phyloP scores from a whole-genome alignment of 2,888 invertebrate genomes.

The Muscina levida region DNA sequence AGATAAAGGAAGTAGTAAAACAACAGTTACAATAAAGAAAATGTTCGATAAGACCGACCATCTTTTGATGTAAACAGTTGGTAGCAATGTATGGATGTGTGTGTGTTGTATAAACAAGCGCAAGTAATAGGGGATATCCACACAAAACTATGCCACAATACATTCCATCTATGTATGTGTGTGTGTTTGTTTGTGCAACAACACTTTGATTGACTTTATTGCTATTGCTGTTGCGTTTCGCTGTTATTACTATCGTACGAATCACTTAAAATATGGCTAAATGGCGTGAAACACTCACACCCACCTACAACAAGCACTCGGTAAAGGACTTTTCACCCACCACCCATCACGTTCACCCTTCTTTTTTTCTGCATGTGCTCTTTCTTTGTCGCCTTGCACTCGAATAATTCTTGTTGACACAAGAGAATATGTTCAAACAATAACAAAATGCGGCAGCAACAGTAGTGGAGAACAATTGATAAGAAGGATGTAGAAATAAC shows the following conservation, averaged over 20 bases:
- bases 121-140: too few species aligned
- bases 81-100: too few species aligned
- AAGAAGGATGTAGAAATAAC: not conserved
- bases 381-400: not conserved
- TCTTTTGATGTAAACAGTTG: too few species aligned
- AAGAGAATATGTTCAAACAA: constrained; percentile 33
- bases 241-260: constrained; percentile 9
- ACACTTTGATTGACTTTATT: too few species aligned
- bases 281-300: constrained; percentile 37
- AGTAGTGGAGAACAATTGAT: not conserved
- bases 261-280: constrained; percentile 38
- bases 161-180: too few species aligned
- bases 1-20: not conserved
- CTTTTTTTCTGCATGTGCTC: not conserved
- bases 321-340: not conserved
- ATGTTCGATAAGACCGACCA: too few species aligned
- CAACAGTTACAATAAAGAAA: too few species aligned
- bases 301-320: not conserved
- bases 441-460: constrained; percentile 23
- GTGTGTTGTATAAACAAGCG: too few species aligned
- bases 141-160: too few species aligned
- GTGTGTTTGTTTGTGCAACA: too few species aligned
- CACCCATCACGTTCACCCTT: constrained; percentile 1
- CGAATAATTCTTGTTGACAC: constrained; percentile 19
- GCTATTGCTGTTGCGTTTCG: too few species aligned